These are phyloP conservation scores for Pristionchus japonicus DNA, from an alignment of 2,888 invertebrate genomes.

Conservation along the genomic window DNA sequence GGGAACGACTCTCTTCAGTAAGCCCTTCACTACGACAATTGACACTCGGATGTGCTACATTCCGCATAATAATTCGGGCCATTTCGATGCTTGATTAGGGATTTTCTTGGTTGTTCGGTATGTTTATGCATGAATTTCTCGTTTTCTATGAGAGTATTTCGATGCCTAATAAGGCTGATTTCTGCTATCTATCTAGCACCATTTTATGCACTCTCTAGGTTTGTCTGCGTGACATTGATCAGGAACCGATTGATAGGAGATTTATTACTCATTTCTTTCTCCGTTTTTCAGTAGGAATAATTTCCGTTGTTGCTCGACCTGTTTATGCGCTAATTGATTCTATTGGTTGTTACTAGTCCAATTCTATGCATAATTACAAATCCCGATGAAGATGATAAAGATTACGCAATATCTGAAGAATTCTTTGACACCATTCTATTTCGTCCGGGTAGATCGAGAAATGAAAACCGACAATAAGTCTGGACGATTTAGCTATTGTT, in stretches of 20 bases:
- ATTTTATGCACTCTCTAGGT: neutral
- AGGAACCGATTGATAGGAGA: too few species aligned
- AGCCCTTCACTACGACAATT: neutral
- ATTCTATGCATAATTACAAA: neutral
- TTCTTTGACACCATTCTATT: too few species aligned
- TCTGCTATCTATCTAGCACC: too few species aligned
- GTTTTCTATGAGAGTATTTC: too few species aligned
- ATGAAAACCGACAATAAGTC: too few species aligned
- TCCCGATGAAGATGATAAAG: too few species aligned
- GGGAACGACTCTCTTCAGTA: conserved; percentile 24
- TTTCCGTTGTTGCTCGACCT: neutral
- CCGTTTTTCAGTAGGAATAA: neutral
- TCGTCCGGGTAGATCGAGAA: too few species aligned
- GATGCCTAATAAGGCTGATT: neutral
- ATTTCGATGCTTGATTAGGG: neutral
- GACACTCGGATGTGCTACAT: conserved; percentile 22
- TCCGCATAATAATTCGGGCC: conserved; percentile 33
- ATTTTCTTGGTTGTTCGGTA: neutral
- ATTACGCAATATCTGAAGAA: neutral
- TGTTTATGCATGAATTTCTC: too few species aligned
- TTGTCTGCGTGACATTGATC: too few species aligned
- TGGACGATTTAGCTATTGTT: too few species aligned
- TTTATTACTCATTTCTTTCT: neutral
- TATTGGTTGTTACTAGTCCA: neutral
- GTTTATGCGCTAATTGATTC: neutral